Base-by-base conservation (phyloP, 2,113 vertebrate species). In the Mesitornis unicolor region DNA sequence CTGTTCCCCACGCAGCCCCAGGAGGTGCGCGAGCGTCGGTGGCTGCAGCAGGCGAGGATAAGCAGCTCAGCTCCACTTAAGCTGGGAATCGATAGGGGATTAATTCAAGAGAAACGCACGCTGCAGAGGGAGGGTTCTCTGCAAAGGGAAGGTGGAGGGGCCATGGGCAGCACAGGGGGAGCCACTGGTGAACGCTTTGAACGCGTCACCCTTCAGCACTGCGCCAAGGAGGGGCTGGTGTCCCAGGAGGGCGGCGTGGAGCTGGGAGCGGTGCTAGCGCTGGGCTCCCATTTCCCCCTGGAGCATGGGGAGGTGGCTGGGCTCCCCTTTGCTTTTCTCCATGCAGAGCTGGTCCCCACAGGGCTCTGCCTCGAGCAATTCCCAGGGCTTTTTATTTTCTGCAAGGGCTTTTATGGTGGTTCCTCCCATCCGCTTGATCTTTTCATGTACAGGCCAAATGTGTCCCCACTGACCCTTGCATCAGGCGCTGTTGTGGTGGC, bases 41-140 rank as follows among this genome's bases (percentile, higher is more conserved):
- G 82, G 22, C 43, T 83, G 68, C 85, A 83, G 29, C 59, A 63
- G 73, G 82, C 79, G 53, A 54, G 63, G 64, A 60, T 87, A 87
- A 94, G 84, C 78, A 85, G 82, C 94, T 95, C 60, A 47, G 71
- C 71, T 84, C 54, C 48, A 26, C 68, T 86, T 95, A 90, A 97
- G 83, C 71, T 47, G 50, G 86, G 42, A 93, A 92, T 92, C 60
- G 9, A 75, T 87, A 81, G 81, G 36, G 73, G 80, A 93, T 93
- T 96, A 53, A 77, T 92, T 93, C 89, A 81, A 12, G 77, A 70
- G 71, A 61, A 93, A 67, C 29, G 50, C 0, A 0, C 0, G 0
- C 54, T 84, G 67, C 67, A 54, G 33, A 64, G 82, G 61, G 75
- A 82, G 79, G 53, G 18, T 54, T 78, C 0, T 82, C 64, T 91